Conservation (phyloP, 2,113 vertebrate genomes). For the Microcebus griseorufus region DNA sequence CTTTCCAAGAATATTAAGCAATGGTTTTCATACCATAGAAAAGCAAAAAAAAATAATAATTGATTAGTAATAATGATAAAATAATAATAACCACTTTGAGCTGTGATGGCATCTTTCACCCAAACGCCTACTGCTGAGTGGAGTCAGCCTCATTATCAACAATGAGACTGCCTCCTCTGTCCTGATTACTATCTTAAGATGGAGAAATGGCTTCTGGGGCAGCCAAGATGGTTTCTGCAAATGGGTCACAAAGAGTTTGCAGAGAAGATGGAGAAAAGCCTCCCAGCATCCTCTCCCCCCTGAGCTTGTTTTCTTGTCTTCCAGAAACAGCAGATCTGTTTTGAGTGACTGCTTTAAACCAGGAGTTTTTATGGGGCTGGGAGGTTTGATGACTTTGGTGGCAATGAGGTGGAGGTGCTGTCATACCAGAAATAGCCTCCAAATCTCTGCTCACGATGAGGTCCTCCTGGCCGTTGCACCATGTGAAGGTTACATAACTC, state of each 20-base stretch:
- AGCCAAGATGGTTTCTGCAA: background rate
- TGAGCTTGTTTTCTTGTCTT: background rate
- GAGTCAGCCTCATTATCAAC: constrained; percentile 7
- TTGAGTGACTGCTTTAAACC: background rate
- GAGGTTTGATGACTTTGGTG: background rate
- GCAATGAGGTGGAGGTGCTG: background rate
- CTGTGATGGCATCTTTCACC: constrained; percentile 42
- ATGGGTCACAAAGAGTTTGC: background rate
- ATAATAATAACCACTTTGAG: constrained; percentile 26
- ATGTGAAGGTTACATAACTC: constrained; percentile 59
- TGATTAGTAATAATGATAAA: background rate
- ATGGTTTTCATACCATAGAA: background rate
- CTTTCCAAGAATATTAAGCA: constrained; percentile 33
- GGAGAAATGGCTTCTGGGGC: constrained; percentile 14
- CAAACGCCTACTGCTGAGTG: background rate
- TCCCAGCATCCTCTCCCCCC: background rate
- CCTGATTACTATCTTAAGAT: constrained; percentile 24
- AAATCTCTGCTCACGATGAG: background rate
- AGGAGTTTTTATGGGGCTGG: background rate
- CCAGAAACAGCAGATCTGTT: background rate
- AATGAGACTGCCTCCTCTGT: background rate
- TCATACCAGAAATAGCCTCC: constrained; percentile 9
- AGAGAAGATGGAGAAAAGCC: background rate
- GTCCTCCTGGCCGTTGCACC: constrained; percentile 60
- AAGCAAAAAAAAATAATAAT: background rate